Percentiles rank a stretch among this genome's conserved stretches.
These are phyloP conservation scores for Hanleya hanleyi DNA, from an alignment of 2,888 invertebrate genomes.

Conservation along the genomic window DNA sequence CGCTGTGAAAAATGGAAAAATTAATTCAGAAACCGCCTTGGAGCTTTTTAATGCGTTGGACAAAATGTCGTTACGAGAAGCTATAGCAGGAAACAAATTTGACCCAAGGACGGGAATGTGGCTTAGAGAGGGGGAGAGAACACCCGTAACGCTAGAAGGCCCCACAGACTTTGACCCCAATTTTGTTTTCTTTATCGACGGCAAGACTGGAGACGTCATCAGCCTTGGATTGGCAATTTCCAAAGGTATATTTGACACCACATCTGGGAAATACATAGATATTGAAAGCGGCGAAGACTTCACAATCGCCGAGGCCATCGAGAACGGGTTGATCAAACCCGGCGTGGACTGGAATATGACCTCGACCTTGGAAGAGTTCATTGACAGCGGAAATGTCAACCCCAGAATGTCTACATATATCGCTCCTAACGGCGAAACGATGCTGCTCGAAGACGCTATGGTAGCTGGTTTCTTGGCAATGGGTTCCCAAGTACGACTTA, in stretches of 20 bases:
- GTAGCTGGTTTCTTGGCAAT: conserved; percentile 82
- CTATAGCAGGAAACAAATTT: conserved; percentile 69
- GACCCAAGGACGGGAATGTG: conserved; percentile 73
- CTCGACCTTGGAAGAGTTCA: conserved; percentile 57
- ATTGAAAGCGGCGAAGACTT: conserved; percentile 79
- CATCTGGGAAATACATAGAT: conserved; percentile 78
- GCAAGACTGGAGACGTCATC: conserved; percentile 57
- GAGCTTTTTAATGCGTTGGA: conserved; percentile 66
- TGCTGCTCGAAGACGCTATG: conserved; percentile 78
- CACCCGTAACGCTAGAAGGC: conserved; percentile 80
- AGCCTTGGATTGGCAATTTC: conserved; percentile 59
- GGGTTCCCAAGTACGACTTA: conserved; percentile 79
- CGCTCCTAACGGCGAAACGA: conserved; percentile 75
- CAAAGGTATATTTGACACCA: conserved; percentile 78
- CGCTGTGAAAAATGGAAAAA: conserved; percentile 57
- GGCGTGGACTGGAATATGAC: conserved; percentile 60
- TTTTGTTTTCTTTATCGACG: conserved; percentile 66
- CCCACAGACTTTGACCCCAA: conserved; percentile 76
- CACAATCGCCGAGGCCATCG: conserved; percentile 83
- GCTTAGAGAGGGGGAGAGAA: conserved; percentile 70
- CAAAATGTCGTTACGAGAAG: conserved; percentile 69
- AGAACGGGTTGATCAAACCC: conserved; percentile 79
- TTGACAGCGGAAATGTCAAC: conserved; percentile 62
- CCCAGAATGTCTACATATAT: conserved; percentile 58
- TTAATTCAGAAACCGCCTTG: conserved; percentile 56